A percentile compares a stretch with the other conserved stretches of the same genome.
phyloP scores from a whole-genome alignment of 2,797 vertebrate species.

The Sorex maritimensis region DNA sequence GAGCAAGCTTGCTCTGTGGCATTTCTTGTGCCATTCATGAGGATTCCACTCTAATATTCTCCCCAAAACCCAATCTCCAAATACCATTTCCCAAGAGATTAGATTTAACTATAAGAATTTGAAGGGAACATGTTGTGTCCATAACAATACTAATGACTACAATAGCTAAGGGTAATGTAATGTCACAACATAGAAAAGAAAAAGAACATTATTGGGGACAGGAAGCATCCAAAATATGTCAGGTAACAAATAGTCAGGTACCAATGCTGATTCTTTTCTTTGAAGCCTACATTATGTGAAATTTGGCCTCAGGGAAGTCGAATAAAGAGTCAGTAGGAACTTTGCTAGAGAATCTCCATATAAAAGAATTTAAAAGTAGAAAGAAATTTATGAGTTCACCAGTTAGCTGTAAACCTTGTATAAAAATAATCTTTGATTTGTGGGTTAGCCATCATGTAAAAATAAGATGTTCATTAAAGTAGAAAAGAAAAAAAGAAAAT shows the following conservation, averaged over 20 bases:
- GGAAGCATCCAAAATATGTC: constrained; percentile 16
- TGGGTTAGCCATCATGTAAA: background rate
- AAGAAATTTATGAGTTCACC: background rate
- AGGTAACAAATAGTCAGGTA: background rate
- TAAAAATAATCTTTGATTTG: background rate
- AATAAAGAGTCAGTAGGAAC: background rate
- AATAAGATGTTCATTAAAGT: background rate
- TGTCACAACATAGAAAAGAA: no score
- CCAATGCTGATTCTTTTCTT: background rate
- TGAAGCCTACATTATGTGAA: background rate
- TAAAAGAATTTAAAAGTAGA: background rate
- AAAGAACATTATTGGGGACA: background rate
- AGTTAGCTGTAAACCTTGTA: background rate
- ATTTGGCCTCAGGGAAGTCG: background rate
- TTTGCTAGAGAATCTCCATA: background rate
- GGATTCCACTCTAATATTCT: background rate
- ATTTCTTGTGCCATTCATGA: background rate
- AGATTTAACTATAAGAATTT: background rate
- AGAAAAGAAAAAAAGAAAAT: background rate
- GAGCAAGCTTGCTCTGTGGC: background rate
- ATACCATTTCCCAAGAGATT: background rate
- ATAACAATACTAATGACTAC: background rate
- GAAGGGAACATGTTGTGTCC: background rate
- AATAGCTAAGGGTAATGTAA: background rate
- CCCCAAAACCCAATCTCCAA: background rate